These are phyloP conservation scores for Euplagia quadripunctaria DNA, from an alignment of 2,888 invertebrate genomes.

Conservation along the genomic window DNA sequence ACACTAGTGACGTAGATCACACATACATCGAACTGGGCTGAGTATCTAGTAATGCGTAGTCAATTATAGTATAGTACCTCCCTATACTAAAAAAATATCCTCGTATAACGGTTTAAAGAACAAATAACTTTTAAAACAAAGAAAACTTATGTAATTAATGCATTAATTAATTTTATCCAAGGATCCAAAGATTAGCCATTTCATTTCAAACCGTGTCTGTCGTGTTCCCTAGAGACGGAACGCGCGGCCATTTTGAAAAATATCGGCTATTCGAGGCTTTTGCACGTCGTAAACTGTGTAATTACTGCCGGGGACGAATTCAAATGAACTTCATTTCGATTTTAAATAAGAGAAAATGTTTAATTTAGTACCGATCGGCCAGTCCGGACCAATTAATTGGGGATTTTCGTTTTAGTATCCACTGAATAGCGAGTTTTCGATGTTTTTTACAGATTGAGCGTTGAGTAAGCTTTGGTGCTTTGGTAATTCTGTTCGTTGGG, in stretches of 20 bases:
- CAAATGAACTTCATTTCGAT: slow-evolving; percentile 85
- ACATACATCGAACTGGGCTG: not conserved
- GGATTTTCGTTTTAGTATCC: slow-evolving; percentile 74
- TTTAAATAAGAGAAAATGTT: slow-evolving; percentile 87
- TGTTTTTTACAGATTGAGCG: slow-evolving; percentile 49
- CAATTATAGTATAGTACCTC: too few relatives aligned
- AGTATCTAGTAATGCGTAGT: too few relatives aligned
- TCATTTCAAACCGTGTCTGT: slow-evolving; percentile 67
- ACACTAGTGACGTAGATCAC: not conserved
- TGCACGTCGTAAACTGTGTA: slow-evolving; percentile 86
- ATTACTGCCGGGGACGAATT: slow-evolving; percentile 81
- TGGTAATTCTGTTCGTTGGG: slow-evolving; percentile 24
- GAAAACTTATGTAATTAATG: slow-evolving; percentile 72
- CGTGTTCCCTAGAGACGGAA: slow-evolving; percentile 59
- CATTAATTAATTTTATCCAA: slow-evolving; percentile 79
- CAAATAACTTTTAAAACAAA: slow-evolving; percentile 31
- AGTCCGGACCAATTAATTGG: slow-evolving; percentile 82
- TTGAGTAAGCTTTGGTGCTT: slow-evolving; percentile 55
- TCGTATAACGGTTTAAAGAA: not conserved
- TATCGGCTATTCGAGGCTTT: slow-evolving; percentile 69
- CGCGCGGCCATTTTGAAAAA: slow-evolving; percentile 72
- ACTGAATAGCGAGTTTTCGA: slow-evolving; percentile 42
- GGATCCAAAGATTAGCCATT: slow-evolving; percentile 74
- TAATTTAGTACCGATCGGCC: slow-evolving; percentile 81
- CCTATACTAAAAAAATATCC: too few relatives aligned